Base-by-base conservation (phyloP, 1,140 invertebrate species). In the Drosophila subpulchrella region DNA sequence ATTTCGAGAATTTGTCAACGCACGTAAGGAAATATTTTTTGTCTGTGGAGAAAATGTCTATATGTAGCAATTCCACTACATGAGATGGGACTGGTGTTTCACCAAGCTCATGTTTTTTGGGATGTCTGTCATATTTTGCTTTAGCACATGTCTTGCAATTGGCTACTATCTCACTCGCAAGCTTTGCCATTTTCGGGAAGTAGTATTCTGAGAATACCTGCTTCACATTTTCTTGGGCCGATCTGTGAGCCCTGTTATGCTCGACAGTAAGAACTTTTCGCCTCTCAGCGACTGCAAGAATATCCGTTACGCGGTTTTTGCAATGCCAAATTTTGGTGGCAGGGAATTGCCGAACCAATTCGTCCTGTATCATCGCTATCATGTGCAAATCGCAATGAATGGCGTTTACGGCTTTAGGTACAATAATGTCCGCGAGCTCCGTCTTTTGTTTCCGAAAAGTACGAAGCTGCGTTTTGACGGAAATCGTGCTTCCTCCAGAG, bases 21-120 rank as follows among this genome's bases (percentile, higher is more conserved):
- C 11, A 48, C 8, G 67, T 72, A 0, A 72, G 44, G 30, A 76
- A 76, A 11, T 42, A 65, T 32, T 46, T 47, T 4, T 13, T 47
- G 11, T 54, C 51, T 0, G n/a, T n/a, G 32, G 15, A 53, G 10
- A 36, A 53, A 20, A 53, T 36, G 32, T 36, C 32, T 36, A 20
- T 54, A 13, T 30, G 47, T 15, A 15, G 13, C 6, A 27, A 30
- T 50, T 60, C 57, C 6, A 6, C 39, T 5, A 41, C 39, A 5
- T 41, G 39, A n/a, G 39, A 41, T 41, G 39, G 39, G n/a, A 41
- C 39, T 41, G 39, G 39, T 7, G 39, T 41, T 41, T 41, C n/a
- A n/a, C 39, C 39, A n/a, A 41, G 39, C 6, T 41, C 39, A 1
- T 36, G 30, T 8, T 38, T 53, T 36, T 53, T 53, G 20, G n/a